A percentile compares a stretch with the other conserved stretches of the same genome.
Conservation (phyloP, 2,113 vertebrate genomes). For the Psephotus haematonotus region DNA sequence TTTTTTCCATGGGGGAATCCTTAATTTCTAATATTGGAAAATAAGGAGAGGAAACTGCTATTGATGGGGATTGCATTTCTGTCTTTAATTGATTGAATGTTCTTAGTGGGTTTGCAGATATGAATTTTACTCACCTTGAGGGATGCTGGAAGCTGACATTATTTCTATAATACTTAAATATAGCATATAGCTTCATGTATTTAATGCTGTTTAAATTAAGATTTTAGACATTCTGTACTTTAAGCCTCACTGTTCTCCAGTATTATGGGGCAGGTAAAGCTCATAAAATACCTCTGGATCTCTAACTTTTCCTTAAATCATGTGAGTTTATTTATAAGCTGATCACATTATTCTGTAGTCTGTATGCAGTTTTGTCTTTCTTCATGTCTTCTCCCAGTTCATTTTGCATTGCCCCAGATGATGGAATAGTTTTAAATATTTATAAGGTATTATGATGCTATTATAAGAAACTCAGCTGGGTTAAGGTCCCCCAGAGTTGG, state of each 20-base stretch:
- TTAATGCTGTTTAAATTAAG: background rate
- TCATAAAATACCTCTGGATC: background rate
- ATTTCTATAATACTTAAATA: background rate
- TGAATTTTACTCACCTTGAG: background rate
- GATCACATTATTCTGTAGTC: background rate
- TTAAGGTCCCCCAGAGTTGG: accelerated
- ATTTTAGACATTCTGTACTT: background rate
- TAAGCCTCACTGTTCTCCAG: background rate
- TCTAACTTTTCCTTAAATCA: background rate
- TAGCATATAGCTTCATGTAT: background rate
- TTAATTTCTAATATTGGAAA: conserved; percentile 3
- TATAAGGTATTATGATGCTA: background rate
- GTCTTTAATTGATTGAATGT: background rate
- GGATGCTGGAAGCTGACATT: background rate
- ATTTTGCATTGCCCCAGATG: background rate
- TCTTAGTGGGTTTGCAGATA: background rate
- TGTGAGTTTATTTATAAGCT: background rate
- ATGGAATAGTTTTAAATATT: background rate
- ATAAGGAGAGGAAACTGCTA: background rate
- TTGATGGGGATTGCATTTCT: conserved; percentile 1
- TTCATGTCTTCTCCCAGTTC: background rate
- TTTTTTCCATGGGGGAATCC: background rate
- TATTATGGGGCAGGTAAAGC: background rate
- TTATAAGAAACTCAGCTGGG: background rate
- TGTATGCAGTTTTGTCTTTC: background rate